These are phyloP conservation scores for Lucinisca nassula DNA, from an alignment of 2,888 invertebrate species.

Conservation along the genomic window DNA sequence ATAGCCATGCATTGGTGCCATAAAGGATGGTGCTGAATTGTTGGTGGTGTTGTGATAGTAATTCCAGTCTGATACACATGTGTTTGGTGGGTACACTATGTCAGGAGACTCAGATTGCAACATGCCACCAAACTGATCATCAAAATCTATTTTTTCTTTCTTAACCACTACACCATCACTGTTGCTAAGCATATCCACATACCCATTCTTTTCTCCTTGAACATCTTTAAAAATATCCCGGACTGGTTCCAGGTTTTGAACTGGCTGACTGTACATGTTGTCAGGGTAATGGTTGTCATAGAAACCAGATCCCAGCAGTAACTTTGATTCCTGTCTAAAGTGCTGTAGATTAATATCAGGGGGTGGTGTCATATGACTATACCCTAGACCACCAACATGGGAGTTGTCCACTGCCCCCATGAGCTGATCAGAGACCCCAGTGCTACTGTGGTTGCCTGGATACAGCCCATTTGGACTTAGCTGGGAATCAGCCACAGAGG, in stretches of 20 bases:
- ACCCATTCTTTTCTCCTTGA: conserved; percentile 24
- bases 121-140: conserved; percentile 22
- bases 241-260: neutral
- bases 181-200: conserved; percentile 55
- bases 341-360: neutral
- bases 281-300: conserved; percentile 3
- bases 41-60: conserved; percentile 38
- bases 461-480: conserved; percentile 1
- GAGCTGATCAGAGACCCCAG: neutral
- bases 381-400: neutral
- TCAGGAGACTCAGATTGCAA: conserved; percentile 16
- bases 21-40: neutral
- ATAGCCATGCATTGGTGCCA: neutral
- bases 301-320: neutral
- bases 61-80: conserved; percentile 65
- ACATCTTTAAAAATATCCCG: neutral
- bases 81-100: conserved; percentile 56
- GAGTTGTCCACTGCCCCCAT: neutral
- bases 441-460: neutral
- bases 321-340: neutral
- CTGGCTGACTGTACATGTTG: neutral
- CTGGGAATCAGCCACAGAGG: neutral
- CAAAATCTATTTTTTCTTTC: conserved; percentile 61
- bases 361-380: neutral
- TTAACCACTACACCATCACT: conserved; percentile 47